Percentiles rank a stretch among this genome's conserved stretches.
phyloP scores from a whole-genome alignment of 2,797 vertebrate genomes.

The Lerista edwardsae region DNA sequence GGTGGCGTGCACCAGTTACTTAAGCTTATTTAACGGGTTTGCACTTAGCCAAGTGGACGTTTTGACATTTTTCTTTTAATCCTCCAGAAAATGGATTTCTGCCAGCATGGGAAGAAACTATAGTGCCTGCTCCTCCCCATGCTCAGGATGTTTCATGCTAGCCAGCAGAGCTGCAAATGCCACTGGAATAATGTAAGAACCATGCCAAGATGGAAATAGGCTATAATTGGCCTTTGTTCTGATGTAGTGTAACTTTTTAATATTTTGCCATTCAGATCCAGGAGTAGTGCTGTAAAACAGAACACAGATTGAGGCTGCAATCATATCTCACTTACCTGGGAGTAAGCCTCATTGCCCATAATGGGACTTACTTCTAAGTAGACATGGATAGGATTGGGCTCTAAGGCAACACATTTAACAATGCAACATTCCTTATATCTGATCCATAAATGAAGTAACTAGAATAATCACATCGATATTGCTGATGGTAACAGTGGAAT shows the following conservation, averaged over 20 bases:
- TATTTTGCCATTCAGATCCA: background rate
- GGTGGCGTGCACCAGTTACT: background rate
- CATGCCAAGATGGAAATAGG: background rate
- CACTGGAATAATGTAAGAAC: background rate
- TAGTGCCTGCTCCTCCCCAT: no score
- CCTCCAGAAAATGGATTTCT: background rate
- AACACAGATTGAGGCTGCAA: background rate
- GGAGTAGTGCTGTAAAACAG: background rate
- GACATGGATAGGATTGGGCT: no score
- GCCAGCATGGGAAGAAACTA: background rate
- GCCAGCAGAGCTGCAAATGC: background rate
- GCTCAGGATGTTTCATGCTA: background rate
- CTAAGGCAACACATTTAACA: background rate
- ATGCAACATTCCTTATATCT: background rate
- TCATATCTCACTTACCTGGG: no score
- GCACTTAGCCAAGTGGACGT: background rate
- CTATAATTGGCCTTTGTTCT: background rate
- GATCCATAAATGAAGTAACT: background rate
- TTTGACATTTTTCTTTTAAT: background rate
- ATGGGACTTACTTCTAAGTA: no score
- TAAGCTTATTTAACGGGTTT: background rate
- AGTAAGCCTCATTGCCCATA: no score
- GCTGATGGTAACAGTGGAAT: background rate
- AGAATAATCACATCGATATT: background rate
- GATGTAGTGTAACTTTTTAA: background rate